Evolutionary conservation across 2,888 invertebrate genomes (phyloP), one percentile per base, ranked within the genome.

Genomic region (Dicroscelio sp.): DNA sequence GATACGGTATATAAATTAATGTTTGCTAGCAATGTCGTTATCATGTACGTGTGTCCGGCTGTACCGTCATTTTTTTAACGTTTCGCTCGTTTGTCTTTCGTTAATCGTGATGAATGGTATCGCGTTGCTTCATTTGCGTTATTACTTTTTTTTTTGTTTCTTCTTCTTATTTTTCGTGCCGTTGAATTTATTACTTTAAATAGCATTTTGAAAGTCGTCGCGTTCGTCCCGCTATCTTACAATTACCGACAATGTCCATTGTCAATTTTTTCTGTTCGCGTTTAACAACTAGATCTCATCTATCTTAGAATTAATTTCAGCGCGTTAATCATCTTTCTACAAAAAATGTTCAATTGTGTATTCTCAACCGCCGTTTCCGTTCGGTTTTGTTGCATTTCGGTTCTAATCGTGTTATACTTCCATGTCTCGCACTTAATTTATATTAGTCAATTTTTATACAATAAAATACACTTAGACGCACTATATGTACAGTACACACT

Each of bases 391-490:
- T 78, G 60, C 43, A 27, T 63, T 38, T 30, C 31, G 33, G 31
- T 31, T 43, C n/a, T 48, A 23, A 38, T 33, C 23, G 52, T 27
- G 30, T 30, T 14, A 58, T 48, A 43, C 33, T 35, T 71, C 65
- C n/a, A n/a, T n/a, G n/a, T n/a, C n/a, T 83, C 83, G 83, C 33
- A 31, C 85, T 71, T 60, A 35, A 91, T 25, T 78, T 78, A 63
- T 73, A 65, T 90, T 84, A 86, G 92, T 93, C 92, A 88, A 92
- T 52, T 93, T 93, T 95, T 94, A 90, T 96, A 96, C 96, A 96
- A 95, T 96, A 96, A 96, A 96, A 96, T 96, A 96, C 96, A 96
- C 94, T 93, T 95, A 95, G 94, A 73, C 87, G 86, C 85, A 65
- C 90, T 88, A 88, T 92, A 92, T 86, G 27, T 92, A 92, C 90